Percentiles rank a stretch among this genome's conserved stretches.
phyloP scores from a whole-genome alignment of 2,113 vertebrate genomes.

The Indicator maculatus region DNA sequence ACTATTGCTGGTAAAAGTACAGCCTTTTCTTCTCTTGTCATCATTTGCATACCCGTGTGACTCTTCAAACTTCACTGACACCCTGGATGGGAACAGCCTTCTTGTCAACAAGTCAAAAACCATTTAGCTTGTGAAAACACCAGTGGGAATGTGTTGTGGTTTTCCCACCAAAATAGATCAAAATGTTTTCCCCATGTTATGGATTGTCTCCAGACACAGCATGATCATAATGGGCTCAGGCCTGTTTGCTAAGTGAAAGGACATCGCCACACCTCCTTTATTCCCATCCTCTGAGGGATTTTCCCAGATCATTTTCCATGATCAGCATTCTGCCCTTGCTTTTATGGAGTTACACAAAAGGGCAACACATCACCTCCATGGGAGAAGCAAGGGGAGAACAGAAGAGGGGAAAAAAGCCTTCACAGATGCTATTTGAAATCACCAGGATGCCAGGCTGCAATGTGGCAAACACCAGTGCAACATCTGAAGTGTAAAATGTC shows the following conservation, averaged over 20 bases:
- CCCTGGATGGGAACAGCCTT: neutral
- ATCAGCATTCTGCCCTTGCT: neutral
- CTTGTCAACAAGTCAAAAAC: neutral
- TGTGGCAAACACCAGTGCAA: neutral
- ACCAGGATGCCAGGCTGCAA: neutral
- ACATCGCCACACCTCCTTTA: neutral
- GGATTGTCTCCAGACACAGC: neutral
- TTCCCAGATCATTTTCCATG: neutral
- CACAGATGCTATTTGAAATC: slow-evolving; percentile 1
- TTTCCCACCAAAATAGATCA: neutral
- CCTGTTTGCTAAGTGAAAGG: neutral
- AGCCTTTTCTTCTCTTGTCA: neutral
- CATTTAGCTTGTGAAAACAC: neutral
- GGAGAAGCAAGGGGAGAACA: neutral
- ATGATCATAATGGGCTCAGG: rapidly evolving
- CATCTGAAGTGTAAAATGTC: neutral
- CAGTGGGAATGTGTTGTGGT: neutral
- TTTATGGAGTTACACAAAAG: neutral
- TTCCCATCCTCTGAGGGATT: neutral
- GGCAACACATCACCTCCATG: neutral
- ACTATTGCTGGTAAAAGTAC: neutral
- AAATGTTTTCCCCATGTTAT: neutral
- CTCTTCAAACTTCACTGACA: neutral
- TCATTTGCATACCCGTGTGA: neutral
- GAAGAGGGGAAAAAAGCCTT: neutral